Conservation (phyloP, 35 echinoderm and acorn worm genomes). For the Diadema setosum region DNA sequence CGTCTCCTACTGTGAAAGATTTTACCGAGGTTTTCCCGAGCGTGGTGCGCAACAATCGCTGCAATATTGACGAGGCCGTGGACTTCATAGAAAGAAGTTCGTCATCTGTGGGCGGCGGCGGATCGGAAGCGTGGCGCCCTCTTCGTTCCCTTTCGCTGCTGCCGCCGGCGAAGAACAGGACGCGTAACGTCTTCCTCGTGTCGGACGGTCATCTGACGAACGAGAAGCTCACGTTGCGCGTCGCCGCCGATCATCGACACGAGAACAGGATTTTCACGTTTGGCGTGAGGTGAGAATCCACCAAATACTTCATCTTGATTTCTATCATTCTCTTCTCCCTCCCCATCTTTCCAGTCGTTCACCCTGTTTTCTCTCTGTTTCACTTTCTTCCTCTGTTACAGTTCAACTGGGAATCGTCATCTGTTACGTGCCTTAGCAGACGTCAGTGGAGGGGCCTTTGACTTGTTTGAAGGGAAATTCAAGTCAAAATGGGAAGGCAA, state of each 20-base stretch:
- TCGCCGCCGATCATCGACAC: background rate
- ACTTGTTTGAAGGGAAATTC: slow-evolving; percentile 79
- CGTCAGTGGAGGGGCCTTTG: slow-evolving; percentile 79
- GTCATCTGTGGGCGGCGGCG: slow-evolving; percentile 46
- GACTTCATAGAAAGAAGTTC: slow-evolving; percentile 43
- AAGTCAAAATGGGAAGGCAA: slow-evolving; percentile 94
- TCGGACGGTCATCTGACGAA: slow-evolving; percentile 85
- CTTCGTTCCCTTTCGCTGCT: slow-evolving; percentile 66
- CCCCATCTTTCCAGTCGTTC: background rate
- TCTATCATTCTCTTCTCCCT: background rate
- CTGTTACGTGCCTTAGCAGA: slow-evolving; percentile 59
- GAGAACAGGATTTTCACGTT: slow-evolving; percentile 53
- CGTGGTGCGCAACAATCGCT: background rate
- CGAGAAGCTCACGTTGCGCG: slow-evolving; percentile 41
- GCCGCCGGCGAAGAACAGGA: background rate
- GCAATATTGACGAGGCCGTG: background rate
- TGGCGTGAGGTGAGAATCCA: slow-evolving; percentile 40
- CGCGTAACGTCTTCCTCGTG: slow-evolving; percentile 70
- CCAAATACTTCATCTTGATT: background rate
- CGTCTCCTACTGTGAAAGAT: slow-evolving; percentile 46
- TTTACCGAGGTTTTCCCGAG: slow-evolving; percentile 73
- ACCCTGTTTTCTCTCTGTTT: background rate
- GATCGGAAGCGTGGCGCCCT: slow-evolving; percentile 91
- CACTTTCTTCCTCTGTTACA: background rate
- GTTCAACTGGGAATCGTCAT: slow-evolving; percentile 70